Evolutionary conservation across 2,113 vertebrate genomes (phyloP), one percentile per base, ranked within the genome.

Genomic region (Cygnus buccinator): DNA sequence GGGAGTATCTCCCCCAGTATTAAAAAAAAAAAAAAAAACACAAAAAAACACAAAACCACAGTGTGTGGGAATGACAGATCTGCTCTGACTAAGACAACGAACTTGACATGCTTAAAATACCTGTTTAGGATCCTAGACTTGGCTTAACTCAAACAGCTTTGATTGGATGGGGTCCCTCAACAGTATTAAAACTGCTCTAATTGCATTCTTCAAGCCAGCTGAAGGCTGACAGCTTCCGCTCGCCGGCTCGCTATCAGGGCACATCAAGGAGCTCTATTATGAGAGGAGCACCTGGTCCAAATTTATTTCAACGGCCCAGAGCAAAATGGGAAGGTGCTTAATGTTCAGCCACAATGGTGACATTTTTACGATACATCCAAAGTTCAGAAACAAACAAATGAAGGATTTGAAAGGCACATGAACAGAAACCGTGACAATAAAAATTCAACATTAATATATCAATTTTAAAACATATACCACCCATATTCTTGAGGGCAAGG

Each of bases 341-440:
- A 99, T 99, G 98, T 98, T 98, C 98, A 99, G 98, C 98, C 97
- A 98, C 98, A 96, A 99, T 99, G 99, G 98, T 99, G 99, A 99
- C 99, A 99, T 98, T 99, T 99, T 99, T 99, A 99, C 97, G 98
- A 98, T 95, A 98, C 71, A 90, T 92, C 98, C 97, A 95, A 98
- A 98, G 98, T 98, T 98, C 96, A 98, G 98, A 98, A 98, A 98
- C 98, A 98, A 98, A 98, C 98, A 98, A 98, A 98, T 97, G 98
- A 98, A 98, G 97, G 96, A 97, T 98, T 98, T 98, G 98, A 99
- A 98, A 99, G 98, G 96, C 73, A 54, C 94, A 94, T 46, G 97
- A 98, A 98, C 97, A 98, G 98, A 98, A 98, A 98, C 16, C 16
- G 97, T 98, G 98, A 98, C 98, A 98, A 98, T 98, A 98, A 98